Conservation (phyloP, 2,797 vertebrate species). For the Erpetoichthys calabaricus region DNA sequence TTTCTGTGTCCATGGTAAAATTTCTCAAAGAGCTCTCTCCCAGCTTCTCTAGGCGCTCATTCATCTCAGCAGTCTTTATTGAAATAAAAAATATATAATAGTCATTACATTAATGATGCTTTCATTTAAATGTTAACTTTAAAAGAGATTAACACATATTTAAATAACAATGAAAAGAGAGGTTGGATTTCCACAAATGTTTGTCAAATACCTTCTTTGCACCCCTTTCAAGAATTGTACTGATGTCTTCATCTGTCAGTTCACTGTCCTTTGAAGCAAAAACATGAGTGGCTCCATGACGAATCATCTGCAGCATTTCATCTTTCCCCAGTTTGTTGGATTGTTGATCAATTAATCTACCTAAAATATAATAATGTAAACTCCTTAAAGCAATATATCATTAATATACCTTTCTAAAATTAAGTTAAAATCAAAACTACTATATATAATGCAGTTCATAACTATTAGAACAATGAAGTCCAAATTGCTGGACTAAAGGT, state of each 20-base stretch:
- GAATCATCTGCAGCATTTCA: constrained; percentile 79
- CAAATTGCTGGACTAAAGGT: constrained; percentile 1
- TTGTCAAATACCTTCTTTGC: constrained; percentile 63
- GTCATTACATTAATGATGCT: constrained; percentile 8
- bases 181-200: not conserved
- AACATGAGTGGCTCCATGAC: constrained; percentile 68
- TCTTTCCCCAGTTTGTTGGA: constrained; percentile 72
- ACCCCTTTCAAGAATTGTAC: constrained; percentile 65
- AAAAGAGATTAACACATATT: not conserved
- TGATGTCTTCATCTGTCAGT: constrained; percentile 69
- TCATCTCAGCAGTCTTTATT: constrained; percentile 68
- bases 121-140: constrained; percentile 10
- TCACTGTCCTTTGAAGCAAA: constrained; percentile 75
- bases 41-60: constrained; percentile 66
- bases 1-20: constrained; percentile 70
- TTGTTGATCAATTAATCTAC: constrained; percentile 69
- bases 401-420: no score
- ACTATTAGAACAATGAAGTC: constrained; percentile 1
- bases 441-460: constrained; percentile 6
- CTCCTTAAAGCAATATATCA: no score
- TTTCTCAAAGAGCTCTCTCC: constrained; percentile 67
- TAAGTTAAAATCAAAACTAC: not conserved
- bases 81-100: constrained; percentile 13
- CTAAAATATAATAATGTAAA: constrained; percentile 28
- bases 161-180: not conserved